Evolutionary conservation across 2,888 invertebrate genomes (phyloP), one percentile per base, ranked within the genome.

Genomic region (Morpho deidamia): DNA sequence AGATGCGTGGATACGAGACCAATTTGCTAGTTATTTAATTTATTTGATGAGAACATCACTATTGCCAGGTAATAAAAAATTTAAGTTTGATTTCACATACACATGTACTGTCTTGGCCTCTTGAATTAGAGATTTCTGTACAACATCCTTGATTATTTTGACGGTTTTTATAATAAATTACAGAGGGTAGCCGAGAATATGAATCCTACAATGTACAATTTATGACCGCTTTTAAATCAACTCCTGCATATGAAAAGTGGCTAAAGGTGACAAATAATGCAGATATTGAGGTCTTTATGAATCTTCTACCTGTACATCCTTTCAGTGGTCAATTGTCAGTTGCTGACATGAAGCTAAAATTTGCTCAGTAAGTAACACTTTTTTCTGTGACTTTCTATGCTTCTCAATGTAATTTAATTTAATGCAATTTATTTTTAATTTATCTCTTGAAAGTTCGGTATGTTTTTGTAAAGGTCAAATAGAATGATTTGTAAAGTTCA

Each of bases 1-100:
- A 23, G 99, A 99, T 73, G 95, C 96, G 65, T 99, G 99, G 99
- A 95, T 99, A 61, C 91, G 99, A 62, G 94, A 97, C 50, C 99
- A 99, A 81, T 99, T 99, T 77, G 93, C 95, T 62, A 94, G 95
- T 48, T 97, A 97, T 75, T 88, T 96, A 60, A 86, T 97, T 65
- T 95, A 96, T 70, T 87, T 97, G 56, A 75, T 97, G 63, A 91
- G 96, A 67, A 96, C 97, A 8, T 94, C 96, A 37, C 84, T 95
- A 59, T 80, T 94, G 64, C 93, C 92, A 82, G 94, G 94, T 94
- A 55, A 42, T 34, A 12, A 32, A n/a, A 11, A 23, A 39, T 12
- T 11, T 38, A 7, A 37, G 39, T n/a, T 37, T 11, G 23, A 12
- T 43, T 11, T 12, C 37, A 14, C 12, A 43, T 43, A 23, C 23